Evolutionary conservation across 1,140 invertebrate species (phyloP), one percentile per base, ranked within the genome.

Genomic region (Brachystomella parvula): DNA sequence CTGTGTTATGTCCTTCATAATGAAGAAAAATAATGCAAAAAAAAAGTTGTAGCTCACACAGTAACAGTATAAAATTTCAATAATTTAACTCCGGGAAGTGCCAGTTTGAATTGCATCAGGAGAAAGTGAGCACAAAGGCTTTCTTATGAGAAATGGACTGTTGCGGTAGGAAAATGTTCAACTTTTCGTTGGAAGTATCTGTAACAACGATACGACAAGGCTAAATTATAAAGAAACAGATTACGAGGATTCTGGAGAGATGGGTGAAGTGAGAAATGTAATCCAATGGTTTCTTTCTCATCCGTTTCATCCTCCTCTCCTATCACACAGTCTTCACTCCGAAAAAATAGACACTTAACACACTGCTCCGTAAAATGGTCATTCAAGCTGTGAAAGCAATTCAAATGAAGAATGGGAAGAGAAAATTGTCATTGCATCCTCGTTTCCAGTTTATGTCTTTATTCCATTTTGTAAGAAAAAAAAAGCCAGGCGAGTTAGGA

Each of bases 331-430:
- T n/a, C n/a, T n/a, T n/a, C n/a, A n/a, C n/a, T n/a, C n/a, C n/a
- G n/a, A n/a, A 44, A 44, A 44, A 12, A 44, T n/a, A 44, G 39
- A n/a, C 9, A n/a, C 9, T 9, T 12, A 44, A 44, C n/a, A 12
- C 9, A n/a, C 9, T 44, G 9, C 24, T 53, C 24, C 49, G 9
- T 53, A 6, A 63, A 64, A 64, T 0, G 30, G 26, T 57, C 9
- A 1, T 26, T 35, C 39, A 30, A 47, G 21, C 39, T 61, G 19
- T 60, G 33, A 47, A 29, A 65, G 64, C 29, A 56, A 65, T 65
- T 65, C 56, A 33, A 65, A 65, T 65, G 64, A 65, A 58, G 56
- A 65, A 65, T 65, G 64, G 35, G 19, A 2, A 26, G 26, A 24
- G 26, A 21, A 44, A 65, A 65, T 59, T 59, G 64, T 47, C 56